A percentile compares a stretch with the other conserved stretches of the same genome.
Conservation (phyloP, 2,888 invertebrate genomes). For the Aphidoletes aphidimyza region DNA sequence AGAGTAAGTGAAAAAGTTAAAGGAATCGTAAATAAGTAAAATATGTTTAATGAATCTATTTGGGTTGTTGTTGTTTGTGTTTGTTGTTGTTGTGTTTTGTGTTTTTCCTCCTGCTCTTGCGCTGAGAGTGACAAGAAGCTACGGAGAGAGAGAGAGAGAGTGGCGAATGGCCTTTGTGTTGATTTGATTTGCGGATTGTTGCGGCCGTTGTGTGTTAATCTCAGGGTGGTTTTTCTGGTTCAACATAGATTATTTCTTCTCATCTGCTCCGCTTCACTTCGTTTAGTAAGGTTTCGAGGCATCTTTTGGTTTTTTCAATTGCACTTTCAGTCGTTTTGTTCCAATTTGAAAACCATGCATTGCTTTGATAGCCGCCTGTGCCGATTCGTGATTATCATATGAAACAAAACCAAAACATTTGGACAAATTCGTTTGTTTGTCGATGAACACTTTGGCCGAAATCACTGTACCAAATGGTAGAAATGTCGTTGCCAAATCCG, state of each 20-base stretch:
- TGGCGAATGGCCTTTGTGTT: too few species aligned
- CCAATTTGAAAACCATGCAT: slow-evolving; percentile 99
- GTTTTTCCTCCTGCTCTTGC: too few species aligned
- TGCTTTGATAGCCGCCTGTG: slow-evolving; percentile 94
- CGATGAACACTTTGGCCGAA: slow-evolving; percentile 99
- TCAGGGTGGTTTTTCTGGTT: too few species aligned
- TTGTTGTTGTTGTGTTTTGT: background rate
- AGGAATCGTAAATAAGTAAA: background rate
- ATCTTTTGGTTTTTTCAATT: slow-evolving; percentile 94
- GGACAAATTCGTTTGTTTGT: slow-evolving; percentile 98
- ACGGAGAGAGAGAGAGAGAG: too few species aligned
- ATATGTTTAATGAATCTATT: background rate
- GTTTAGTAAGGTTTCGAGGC: slow-evolving; percentile 89
- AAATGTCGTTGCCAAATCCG: slow-evolving; percentile 96
- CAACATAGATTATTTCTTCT: too few species aligned
- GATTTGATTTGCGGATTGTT: too few species aligned
- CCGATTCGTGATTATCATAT: slow-evolving; percentile 92
- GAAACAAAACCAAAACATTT: slow-evolving; percentile 99
- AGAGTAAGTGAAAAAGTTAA: background rate
- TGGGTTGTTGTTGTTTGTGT: background rate
- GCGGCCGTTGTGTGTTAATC: too few species aligned
- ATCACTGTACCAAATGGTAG: slow-evolving; percentile 97
- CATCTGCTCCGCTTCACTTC: background rate
- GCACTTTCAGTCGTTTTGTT: slow-evolving; percentile 97
- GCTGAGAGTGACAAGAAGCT: too few species aligned